phyloP scores from a whole-genome alignment of 2,888 invertebrate species.

The Agrotis ipsilon region DNA sequence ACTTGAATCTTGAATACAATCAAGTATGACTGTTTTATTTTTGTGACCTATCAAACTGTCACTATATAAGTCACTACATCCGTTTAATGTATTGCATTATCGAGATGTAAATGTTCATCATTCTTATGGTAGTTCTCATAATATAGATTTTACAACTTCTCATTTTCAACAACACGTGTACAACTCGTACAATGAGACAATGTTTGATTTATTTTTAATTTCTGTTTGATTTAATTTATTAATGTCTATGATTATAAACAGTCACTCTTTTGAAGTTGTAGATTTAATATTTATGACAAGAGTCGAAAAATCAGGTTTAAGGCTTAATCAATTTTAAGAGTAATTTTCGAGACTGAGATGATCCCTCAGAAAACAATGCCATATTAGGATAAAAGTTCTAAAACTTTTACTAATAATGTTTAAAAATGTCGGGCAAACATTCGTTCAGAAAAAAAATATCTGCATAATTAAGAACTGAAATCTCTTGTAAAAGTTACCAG shows the following conservation, averaged over 20 bases:
- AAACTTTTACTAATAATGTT: no score
- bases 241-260: not conserved
- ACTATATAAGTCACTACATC: not conserved
- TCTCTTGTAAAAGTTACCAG: conserved; percentile 4
- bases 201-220: conserved; percentile 4
- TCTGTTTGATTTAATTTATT: conserved; percentile 5
- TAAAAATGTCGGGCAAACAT: not conserved
- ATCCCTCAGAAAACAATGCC: no score
- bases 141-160: not conserved
- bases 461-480: not conserved
- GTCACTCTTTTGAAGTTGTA: not conserved
- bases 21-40: not conserved
- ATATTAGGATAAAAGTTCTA: no score
- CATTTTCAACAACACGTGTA: no score
- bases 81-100: conserved; percentile 15
- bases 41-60: conserved; percentile 34
- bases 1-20: not conserved
- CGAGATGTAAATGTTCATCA: not conserved
- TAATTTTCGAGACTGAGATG: not conserved
- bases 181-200: no score
- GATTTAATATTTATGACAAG: not conserved
- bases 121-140: not conserved
- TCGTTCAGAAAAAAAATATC: not conserved
- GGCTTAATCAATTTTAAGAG: not conserved
- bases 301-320: not conserved